Conservation (phyloP, 2,888 invertebrate genomes). For the Saturnia pavonia region DNA sequence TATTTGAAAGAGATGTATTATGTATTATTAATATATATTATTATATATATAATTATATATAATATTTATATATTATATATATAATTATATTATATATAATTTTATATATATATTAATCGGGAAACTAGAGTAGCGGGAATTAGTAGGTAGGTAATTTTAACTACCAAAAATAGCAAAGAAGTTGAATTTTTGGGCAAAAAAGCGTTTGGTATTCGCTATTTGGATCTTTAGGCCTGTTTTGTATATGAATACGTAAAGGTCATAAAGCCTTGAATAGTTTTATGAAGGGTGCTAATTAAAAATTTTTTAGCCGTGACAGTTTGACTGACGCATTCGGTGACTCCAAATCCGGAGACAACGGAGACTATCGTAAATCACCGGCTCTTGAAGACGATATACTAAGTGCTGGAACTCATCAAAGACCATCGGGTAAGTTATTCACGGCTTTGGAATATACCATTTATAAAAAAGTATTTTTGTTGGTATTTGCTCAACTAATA, state of each 20-base stretch:
- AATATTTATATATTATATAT: no score
- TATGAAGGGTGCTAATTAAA: neutral
- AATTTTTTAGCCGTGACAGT: constrained; percentile 80
- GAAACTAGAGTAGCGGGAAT: no score
- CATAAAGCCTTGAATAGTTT: neutral
- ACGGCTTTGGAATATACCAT: neutral
- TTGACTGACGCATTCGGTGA: constrained; percentile 87
- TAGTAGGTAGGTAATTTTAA: no score
- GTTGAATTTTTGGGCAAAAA: no score
- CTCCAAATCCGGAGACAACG: constrained; percentile 84
- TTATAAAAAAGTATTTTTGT: neutral
- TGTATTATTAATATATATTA: no score
- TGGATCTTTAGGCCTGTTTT: no score
- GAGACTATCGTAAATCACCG: constrained; percentile 82
- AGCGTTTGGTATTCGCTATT: no score
- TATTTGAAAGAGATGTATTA: no score
- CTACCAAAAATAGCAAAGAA: no score
- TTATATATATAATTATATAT: no score
- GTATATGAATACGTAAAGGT: neutral
- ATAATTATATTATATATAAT: no score
- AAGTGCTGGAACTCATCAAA: constrained; percentile 77
- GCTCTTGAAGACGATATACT: constrained; percentile 80
- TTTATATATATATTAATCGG: no score
- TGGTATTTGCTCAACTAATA: neutral
- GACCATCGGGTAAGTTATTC: constrained; percentile 83